Base-by-base conservation (phyloP, 2,888 invertebrate genomes). In the Pterostichus niger region DNA sequence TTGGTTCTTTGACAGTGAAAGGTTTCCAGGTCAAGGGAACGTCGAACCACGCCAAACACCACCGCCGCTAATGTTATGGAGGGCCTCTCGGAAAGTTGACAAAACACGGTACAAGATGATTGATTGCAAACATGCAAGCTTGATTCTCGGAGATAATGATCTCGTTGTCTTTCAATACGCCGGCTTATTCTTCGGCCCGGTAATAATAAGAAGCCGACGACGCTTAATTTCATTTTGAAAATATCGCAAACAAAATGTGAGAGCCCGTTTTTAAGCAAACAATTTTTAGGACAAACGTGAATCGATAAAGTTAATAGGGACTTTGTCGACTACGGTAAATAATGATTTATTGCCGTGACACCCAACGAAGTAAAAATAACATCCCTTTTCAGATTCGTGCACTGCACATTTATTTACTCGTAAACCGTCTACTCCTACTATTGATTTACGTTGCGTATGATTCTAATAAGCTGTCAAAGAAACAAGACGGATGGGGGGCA, bases 121-220 rank as follows among this genome's bases (percentile, higher is more conserved):
- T 81, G 81, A 81, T 81, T 71, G 73, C 81, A 52, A 81, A 81
- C 81, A 81, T 81, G 81, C 81, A 71, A 35, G 54, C 71, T 71
- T 40, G 40, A 61, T 61, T 61, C 24, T 13, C 6, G 15, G 9
- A 54, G 33, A 81, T 68, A 80, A 80, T 71, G 68, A 80, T 35
- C 68, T 49, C 68, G 52, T 81, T 81, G 71, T 81, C 81, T 71
- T 81, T 73, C 81, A 80, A 71, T 68, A 78, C 44, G 40, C 35
- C 49, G 13, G 68, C 44, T 68, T 15, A 71, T 46, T 71, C 71
- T 46, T 71, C 17, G 9, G 40, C 6, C n/a, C 15, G 13, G 31
- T 4, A 59, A 59, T 59, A 59, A 71, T 40, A 68, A 35, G 15
- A 68, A 35, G 44, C 68, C 71, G 17, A 7, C 71, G 31, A 9